Base-by-base conservation (phyloP, 2,888 invertebrate genomes). In the Caenorhabditis panamensis region DNA sequence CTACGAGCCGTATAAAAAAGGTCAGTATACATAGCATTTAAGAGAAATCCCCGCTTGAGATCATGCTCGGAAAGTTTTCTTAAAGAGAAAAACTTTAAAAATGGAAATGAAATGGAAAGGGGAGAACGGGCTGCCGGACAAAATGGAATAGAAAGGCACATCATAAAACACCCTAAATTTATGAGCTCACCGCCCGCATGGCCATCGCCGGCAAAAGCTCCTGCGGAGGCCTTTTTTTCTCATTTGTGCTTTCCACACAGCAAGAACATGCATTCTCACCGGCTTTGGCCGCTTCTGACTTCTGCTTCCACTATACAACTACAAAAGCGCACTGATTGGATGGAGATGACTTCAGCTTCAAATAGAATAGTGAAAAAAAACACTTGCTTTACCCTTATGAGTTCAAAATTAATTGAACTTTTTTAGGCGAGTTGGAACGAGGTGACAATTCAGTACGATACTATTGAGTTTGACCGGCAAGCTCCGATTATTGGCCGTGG, bases 401-500 rank as follows among this genome's bases (percentile, higher is more conserved):
- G n/a, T n/a, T n/a, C n/a, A n/a, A n/a, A n/a, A 31, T 31, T 31
- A 31, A 6, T 31, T 31, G 31, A 18, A 51, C 41, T 36, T 53
- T 28, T 79, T 47, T 72, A 85, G 82, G 78, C 82, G 13, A 84
- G 87, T 36, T 88, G 88, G 88, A 82, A 84, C 44, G 88, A 88
- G 37, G 85, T 87, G 36, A 84, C 84, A 2, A 88, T 88, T 54
- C 84, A 83, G 20, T 73, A 82, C n/a, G 67, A 71, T 1, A 81
- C 86, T 1, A 87, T 88, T 47, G 83, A 88, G 22, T 85, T 90
- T 54, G 73, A 80, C 26, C 72, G 78, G 36, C 68, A 62, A 76
- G 58, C 72, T 9, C 73, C 71, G 59, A 69, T 89, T 8, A 88
- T 91, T 47, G 91, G 91, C 4, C 73, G 82, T 8, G 91, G 91